Evolutionary conservation across 2,797 vertebrate genomes (phyloP).

Genomic region (Chiloscyllium punctatum): DNA sequence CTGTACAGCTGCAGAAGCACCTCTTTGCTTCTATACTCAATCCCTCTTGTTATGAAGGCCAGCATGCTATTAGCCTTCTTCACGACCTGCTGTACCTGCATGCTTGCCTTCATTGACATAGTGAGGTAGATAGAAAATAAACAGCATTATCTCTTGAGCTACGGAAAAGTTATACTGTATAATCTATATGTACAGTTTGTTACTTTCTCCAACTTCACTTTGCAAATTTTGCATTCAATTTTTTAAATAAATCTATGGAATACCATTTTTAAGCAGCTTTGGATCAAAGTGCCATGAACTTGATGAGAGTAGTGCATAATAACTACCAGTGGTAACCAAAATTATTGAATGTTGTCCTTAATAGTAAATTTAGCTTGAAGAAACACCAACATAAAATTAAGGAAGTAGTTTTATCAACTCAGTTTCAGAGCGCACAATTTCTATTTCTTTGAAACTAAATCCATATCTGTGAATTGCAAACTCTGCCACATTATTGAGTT

Average conservation of each 20-base stretch:
- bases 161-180: neutral
- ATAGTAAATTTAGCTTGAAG: neutral
- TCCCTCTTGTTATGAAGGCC: too few species aligned
- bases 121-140: neutral
- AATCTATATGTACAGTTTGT: neutral
- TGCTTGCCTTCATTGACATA: too few species aligned
- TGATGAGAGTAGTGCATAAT: neutral
- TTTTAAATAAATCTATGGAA: neutral
- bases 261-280: neutral
- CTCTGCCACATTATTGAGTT: neutral
- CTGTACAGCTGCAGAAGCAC: too few species aligned
- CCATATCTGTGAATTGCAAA: neutral
- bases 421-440: neutral
- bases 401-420: neutral
- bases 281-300: neutral
- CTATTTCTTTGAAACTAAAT: neutral
- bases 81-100: too few species aligned
- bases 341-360: neutral
- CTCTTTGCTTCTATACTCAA: too few species aligned
- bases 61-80: too few species aligned
- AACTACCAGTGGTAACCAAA: neutral
- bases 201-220: neutral
- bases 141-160: neutral
- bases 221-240: neutral
- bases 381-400: too few species aligned